A percentile compares a stretch with the other conserved stretches of the same genome.
Evolutionary conservation across 2,113 vertebrate genomes (phyloP).

Genomic region (Tautogolabrus adspersus): DNA sequence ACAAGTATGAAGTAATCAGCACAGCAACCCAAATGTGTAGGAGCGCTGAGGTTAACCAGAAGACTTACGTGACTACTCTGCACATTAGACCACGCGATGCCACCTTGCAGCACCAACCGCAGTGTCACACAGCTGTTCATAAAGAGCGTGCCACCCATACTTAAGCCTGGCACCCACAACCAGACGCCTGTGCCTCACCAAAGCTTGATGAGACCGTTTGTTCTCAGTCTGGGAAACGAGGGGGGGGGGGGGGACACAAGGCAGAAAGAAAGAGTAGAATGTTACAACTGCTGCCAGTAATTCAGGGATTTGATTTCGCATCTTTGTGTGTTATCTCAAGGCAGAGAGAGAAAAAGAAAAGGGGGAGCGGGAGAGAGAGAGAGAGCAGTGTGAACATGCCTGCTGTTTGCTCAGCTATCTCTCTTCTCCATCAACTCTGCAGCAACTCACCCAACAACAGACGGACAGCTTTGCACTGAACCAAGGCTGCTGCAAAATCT

Average conservation of each 20-base stretch:
- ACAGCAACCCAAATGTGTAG: conserved; percentile 17
- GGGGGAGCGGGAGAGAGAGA: conserved; percentile 17
- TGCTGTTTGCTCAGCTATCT: conserved; percentile 59
- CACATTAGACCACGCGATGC: conserved; percentile 48
- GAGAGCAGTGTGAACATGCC: conserved; percentile 70
- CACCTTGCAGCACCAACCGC: conserved; percentile 54
- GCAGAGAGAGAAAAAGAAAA: conserved; percentile 1
- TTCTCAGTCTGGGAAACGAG: conserved; percentile 50
- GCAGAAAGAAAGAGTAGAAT: conserved; percentile 47
- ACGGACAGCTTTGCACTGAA: conserved; percentile 60
- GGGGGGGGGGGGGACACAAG: conserved; percentile 53
- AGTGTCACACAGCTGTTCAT: conserved; percentile 44
- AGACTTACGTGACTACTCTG: conserved; percentile 45
- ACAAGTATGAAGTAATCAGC: conserved; percentile 26
- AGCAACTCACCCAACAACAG: conserved; percentile 47
- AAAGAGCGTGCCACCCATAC: conserved; percentile 61
- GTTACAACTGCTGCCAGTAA: conserved; percentile 49
- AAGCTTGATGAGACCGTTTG: conserved; percentile 61
- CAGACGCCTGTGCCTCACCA: conserved; percentile 34
- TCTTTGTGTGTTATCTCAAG: conserved; percentile 69
- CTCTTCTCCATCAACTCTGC: conserved; percentile 58
- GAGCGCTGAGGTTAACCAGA: conserved; percentile 51
- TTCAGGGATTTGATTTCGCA: conserved; percentile 70
- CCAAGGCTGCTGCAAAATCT: conserved; percentile 32
- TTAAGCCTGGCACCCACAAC: conserved; percentile 53